A percentile compares a stretch with the other conserved stretches of the same genome.
Evolutionary conservation across 2,113 vertebrate species (phyloP).

Genomic region (Anas platyrhynchos): DNA sequence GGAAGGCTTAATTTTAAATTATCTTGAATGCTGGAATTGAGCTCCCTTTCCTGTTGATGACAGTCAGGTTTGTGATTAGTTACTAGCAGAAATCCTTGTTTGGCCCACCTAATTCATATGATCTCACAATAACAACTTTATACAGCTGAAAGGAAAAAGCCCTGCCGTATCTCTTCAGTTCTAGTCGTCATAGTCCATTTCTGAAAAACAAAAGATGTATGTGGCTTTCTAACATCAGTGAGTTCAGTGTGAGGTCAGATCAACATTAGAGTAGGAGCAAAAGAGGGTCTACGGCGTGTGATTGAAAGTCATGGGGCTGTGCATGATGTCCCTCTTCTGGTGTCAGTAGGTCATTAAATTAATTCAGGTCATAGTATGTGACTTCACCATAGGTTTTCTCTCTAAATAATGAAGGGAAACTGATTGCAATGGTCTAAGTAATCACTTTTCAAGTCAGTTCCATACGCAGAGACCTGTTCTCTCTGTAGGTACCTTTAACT

Average conservation of each 20-base stretch:
- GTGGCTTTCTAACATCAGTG: neutral
- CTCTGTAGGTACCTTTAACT: neutral
- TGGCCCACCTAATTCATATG: rapidly evolving
- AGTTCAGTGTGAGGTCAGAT: neutral
- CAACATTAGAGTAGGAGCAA: neutral
- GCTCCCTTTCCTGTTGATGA: neutral
- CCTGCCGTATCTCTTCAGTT: neutral
- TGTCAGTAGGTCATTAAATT: neutral
- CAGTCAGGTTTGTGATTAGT: neutral
- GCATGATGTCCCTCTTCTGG: neutral
- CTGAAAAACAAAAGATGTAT: neutral
- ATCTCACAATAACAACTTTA: neutral
- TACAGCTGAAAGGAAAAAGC: rapidly evolving
- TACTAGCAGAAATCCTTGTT: neutral
- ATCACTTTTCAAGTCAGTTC: neutral
- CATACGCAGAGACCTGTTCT: neutral
- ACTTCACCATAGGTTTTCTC: neutral
- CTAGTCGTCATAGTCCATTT: neutral
- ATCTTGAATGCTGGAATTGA: neutral
- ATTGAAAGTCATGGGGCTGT: neutral
- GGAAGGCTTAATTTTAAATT: neutral
- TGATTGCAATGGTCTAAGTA: neutral
- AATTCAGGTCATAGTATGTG: neutral
- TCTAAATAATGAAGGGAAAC: neutral
- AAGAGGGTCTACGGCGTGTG: neutral